Evolutionary conservation across 2,113 vertebrate species (phyloP).

Genomic region (Lethenteron reissneri): DNA sequence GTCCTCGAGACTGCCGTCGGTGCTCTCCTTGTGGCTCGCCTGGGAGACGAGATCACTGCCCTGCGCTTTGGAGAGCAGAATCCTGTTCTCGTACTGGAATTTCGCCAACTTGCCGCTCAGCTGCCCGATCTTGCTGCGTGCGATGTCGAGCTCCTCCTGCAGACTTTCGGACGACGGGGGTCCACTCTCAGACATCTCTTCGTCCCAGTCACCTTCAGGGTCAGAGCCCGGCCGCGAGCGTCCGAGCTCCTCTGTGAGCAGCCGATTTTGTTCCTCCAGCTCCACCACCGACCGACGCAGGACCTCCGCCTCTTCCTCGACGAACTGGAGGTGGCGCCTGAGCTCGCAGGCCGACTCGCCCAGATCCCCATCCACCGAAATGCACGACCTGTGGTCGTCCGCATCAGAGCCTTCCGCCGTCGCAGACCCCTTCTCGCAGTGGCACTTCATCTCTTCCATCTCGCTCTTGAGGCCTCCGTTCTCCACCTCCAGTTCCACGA

Average conservation of each 20-base stretch:
- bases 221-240: constrained; percentile 63
- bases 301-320: constrained; percentile 84
- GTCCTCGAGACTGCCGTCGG: constrained; percentile 42
- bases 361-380: constrained; percentile 57
- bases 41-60: constrained; percentile 57
- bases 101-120: constrained; percentile 76
- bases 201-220: constrained; percentile 24
- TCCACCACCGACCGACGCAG: constrained; percentile 72
- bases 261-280: constrained; percentile 83
- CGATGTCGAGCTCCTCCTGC: constrained; percentile 68
- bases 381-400: constrained; percentile 52
- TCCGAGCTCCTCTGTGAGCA: constrained; percentile 64
- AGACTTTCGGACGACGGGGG: constrained; percentile 47
- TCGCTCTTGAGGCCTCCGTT: constrained; percentile 80
- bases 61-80: constrained; percentile 68
- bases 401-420: constrained; percentile 54
- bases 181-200: constrained; percentile 46
- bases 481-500: constrained; percentile 90
- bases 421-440: constrained; percentile 57
- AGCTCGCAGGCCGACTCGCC: constrained; percentile 59
- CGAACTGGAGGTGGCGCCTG: constrained; percentile 73
- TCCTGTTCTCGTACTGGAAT: constrained; percentile 81
- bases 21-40: constrained; percentile 53
- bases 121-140: constrained; percentile 60
- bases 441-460: constrained; percentile 71